A percentile compares a stretch with the other conserved stretches of the same genome.
These are phyloP conservation scores for Cerastis rubricosa DNA, from an alignment of 2,888 invertebrate species.

Conservation along the genomic window DNA sequence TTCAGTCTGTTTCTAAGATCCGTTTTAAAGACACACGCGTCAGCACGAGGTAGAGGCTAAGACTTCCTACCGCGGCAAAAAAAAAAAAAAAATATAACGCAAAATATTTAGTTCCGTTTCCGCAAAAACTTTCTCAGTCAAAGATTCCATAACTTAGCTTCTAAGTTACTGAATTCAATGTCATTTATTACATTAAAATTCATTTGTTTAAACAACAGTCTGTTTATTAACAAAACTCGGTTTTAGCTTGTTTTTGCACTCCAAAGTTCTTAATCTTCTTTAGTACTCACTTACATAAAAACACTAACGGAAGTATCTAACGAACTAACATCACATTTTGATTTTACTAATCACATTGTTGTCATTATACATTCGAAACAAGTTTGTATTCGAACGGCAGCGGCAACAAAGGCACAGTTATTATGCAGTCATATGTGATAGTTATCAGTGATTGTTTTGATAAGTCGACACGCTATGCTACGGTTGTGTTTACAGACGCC, in stretches of 20 bases:
- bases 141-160: neutral
- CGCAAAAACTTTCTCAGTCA: neutral
- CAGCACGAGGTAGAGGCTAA: neutral
- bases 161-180: neutral
- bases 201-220: neutral
- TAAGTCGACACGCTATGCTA: constrained; percentile 73
- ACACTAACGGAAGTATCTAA: neutral
- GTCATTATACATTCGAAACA: constrained; percentile 19
- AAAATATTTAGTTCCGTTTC: neutral
- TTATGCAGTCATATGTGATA: constrained; percentile 73
- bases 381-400: constrained; percentile 20
- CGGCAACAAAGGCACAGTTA: constrained; percentile 57
- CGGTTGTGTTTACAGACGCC: constrained; percentile 77
- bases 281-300: neutral
- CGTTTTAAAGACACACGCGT: neutral
- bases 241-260: constrained; percentile 13
- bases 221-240: constrained; percentile 3
- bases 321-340: neutral
- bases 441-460: constrained; percentile 75
- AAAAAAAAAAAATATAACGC: neutral
- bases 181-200: neutral
- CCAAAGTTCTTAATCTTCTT: constrained; percentile 8
- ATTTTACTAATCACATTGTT: constrained; percentile 16
- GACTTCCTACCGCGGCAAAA: neutral
- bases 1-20: neutral